Conservation (phyloP, 2,113 vertebrate species). For the Plecturocebus donacophilus region DNA sequence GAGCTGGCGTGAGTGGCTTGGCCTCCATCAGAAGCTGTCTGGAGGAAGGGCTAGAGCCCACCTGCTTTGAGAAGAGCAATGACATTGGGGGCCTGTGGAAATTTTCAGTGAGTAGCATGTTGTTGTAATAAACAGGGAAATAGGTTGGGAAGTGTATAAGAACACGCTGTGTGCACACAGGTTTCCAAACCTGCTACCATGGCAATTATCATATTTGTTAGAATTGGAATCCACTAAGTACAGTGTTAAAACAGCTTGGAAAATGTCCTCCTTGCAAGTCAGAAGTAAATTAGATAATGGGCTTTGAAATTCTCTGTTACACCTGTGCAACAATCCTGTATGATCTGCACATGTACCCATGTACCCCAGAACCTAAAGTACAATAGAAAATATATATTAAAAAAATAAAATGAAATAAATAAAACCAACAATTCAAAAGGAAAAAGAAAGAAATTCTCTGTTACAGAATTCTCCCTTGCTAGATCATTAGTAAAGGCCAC, state of each 20-base stretch:
- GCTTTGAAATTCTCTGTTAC: neutral
- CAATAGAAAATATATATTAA: too few species aligned
- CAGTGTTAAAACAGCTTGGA: neutral
- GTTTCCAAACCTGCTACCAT: neutral
- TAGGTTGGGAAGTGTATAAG: rapidly evolving
- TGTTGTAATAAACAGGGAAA: neutral
- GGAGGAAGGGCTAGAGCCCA: constrained; percentile 88
- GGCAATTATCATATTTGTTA: neutral
- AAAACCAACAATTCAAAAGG: too few species aligned
- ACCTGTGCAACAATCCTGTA: neutral
- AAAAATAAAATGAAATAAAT: too few species aligned
- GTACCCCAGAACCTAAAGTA: too few species aligned
- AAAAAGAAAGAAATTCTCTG: neutral
- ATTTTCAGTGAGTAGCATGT: constrained; percentile 81
- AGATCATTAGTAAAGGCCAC: neutral
- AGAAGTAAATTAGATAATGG: neutral
- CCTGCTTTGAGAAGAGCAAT: constrained; percentile 88
- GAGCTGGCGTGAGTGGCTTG: constrained; percentile 87
- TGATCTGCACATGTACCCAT: too few species aligned
- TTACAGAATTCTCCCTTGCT: neutral
- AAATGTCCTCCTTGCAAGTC: neutral
- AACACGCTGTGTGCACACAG: neutral
- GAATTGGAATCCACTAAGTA: neutral
- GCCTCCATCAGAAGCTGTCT: constrained; percentile 85
- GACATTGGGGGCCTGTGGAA: constrained; percentile 88